Evolutionary conservation across 2,113 vertebrate species (phyloP).

Genomic region (Pterophyllum scalare): DNA sequence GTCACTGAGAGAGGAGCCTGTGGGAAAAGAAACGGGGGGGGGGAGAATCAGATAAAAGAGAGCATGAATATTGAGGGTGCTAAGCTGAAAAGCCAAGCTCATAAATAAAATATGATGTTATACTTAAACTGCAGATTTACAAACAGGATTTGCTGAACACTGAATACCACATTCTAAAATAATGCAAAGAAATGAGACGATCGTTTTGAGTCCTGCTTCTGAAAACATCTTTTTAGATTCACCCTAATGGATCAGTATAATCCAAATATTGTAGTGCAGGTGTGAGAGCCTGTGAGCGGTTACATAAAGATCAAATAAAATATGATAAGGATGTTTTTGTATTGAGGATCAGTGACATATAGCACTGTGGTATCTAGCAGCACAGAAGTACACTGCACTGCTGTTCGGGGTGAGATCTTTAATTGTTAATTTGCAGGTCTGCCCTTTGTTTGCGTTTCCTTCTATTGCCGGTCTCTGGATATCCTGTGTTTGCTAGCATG

Average conservation of each 20-base stretch:
- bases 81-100: neutral
- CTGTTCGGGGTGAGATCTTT: neutral
- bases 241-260: neutral
- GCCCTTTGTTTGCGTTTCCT: neutral
- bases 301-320: neutral
- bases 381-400: constrained; percentile 51
- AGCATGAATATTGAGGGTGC: neutral
- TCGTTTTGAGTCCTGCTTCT: neutral
- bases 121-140: neutral
- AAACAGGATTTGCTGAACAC: neutral
- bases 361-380: neutral
- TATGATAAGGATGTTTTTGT: constrained; percentile 43
- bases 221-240: neutral
- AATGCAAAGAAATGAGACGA: neutral
- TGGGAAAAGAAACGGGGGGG: neutral
- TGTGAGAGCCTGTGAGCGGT: neutral
- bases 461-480: neutral
- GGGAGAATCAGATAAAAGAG: neutral
- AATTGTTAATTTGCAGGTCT: constrained; percentile 24
- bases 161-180: neutral
- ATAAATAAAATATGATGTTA: neutral
- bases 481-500: neutral
- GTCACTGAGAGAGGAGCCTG: constrained; percentile 2
- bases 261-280: neutral
- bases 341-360: constrained; percentile 1